phyloP scores from a whole-genome alignment of 1,140 invertebrate species.

The Sesamia nonagrioides region DNA sequence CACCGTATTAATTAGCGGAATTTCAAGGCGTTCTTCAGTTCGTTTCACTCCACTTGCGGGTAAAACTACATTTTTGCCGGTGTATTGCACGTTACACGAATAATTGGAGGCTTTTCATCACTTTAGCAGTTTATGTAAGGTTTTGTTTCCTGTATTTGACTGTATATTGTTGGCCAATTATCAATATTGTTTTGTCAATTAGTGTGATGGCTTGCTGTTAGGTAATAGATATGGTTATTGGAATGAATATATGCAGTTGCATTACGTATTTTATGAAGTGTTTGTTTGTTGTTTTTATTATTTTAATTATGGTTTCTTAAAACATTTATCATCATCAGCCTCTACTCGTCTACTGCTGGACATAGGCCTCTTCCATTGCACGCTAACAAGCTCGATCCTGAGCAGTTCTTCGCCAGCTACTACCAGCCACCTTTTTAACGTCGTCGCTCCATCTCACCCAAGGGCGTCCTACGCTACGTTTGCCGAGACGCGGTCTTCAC shows the following conservation, averaged over 20 bases:
- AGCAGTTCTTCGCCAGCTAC: too few species aligned
- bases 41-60: slow-evolving; percentile 66
- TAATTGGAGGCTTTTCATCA: slow-evolving; percentile 60
- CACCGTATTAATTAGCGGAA: slow-evolving; percentile 35
- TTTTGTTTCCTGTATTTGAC: slow-evolving; percentile 24
- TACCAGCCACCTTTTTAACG: too few species aligned
- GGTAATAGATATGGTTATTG: not conserved
- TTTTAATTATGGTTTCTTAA: too few species aligned
- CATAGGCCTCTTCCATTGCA: too few species aligned
- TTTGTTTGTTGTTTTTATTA: too few species aligned
- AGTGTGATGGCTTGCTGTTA: not conserved
- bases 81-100: slow-evolving; percentile 54
- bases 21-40: slow-evolving; percentile 52
- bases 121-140: slow-evolving; percentile 43
- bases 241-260: not conserved
- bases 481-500: too few species aligned
- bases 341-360: too few species aligned
- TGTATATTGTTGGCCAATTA: not conserved
- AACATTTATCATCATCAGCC: too few species aligned
- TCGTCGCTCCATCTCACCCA: too few species aligned
- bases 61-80: slow-evolving; percentile 56
- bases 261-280: too few species aligned
- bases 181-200: slow-evolving; percentile 1
- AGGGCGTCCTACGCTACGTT: too few species aligned
- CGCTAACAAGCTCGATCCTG: too few species aligned